Evolutionary conservation across 2,888 invertebrate species (phyloP).

Genomic region (Xanthorhoe designata): DNA sequence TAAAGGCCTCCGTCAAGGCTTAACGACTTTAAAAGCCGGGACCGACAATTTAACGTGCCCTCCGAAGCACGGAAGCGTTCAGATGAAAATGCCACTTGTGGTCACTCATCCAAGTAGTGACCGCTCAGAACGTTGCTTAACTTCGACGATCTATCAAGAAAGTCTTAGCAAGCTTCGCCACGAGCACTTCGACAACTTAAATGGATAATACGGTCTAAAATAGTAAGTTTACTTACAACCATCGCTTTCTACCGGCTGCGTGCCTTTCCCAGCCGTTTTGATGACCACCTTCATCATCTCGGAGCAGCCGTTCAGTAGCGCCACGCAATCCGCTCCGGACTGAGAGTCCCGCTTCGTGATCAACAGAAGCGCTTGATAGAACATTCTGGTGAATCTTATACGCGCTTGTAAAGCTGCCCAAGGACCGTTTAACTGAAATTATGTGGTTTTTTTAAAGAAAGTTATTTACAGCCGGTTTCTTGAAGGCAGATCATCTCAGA

Average conservation of each 20-base stretch:
- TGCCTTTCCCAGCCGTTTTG: conserved; percentile 89
- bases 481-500: too few relatives aligned
- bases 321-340: conserved; percentile 91
- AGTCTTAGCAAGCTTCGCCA: too few relatives aligned
- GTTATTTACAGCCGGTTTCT: too few relatives aligned
- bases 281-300: conserved; percentile 94
- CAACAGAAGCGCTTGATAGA: conserved; percentile 92
- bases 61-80: too few relatives aligned
- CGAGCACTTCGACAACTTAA: too few relatives aligned
- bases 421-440: conserved; percentile 65
- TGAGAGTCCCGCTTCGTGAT: conserved; percentile 88
- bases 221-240: conserved; percentile 80
- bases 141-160: too few relatives aligned
- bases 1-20: too few relatives aligned
- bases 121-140: too few relatives aligned
- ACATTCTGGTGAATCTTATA: conserved; percentile 94
- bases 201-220: not conserved
- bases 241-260: conserved; percentile 88
- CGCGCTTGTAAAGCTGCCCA: conserved; percentile 90
- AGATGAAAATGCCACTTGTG: too few relatives aligned
- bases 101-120: too few relatives aligned
- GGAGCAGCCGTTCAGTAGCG: conserved; percentile 91
- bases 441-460: not conserved
- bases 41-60: too few relatives aligned
- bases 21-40: too few relatives aligned